Conservation (phyloP, 2,888 invertebrate genomes). For the Hirtodrosophila histrioides region DNA sequence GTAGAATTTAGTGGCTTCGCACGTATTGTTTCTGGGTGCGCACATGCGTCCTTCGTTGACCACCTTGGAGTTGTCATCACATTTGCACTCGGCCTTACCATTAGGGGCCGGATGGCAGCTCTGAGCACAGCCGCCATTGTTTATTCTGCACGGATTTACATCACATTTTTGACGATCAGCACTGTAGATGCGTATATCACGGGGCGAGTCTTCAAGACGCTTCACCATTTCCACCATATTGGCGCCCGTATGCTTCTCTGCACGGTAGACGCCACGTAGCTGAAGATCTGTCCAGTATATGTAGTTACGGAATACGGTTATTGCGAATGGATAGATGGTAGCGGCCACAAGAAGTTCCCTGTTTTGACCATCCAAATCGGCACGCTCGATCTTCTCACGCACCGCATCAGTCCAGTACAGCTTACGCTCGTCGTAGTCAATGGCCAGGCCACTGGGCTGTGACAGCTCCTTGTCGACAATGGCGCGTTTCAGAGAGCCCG, state of each 20-base stretch:
- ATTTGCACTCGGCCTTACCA: constrained; percentile 94
- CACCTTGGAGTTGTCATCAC: constrained; percentile 92
- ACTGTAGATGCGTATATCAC: constrained; percentile 96
- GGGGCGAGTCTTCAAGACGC: constrained; percentile 95
- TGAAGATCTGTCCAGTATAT: constrained; percentile 99
- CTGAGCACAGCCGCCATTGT: constrained; percentile 98
- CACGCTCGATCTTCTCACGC: constrained; percentile 96
- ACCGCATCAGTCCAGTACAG: constrained; percentile 99
- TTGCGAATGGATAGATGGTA: constrained; percentile 97
- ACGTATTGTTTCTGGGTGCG: constrained; percentile 93
- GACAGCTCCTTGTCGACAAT: constrained; percentile 95
- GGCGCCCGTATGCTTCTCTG: constrained; percentile 98
- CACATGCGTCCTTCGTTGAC: constrained; percentile 98
- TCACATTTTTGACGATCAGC: constrained; percentile 91
- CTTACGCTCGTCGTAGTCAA: constrained; percentile 97
- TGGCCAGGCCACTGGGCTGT: constrained; percentile 97
- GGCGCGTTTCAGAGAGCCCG: constrained; percentile 94
- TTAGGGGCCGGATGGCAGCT: constrained; percentile 96
- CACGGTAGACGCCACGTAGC: constrained; percentile 96
- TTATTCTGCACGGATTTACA: constrained; percentile 93
- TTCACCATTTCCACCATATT: constrained; percentile 97
- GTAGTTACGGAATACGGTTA: constrained; percentile 94
- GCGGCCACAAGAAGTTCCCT: constrained; percentile 94
- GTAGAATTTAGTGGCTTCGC: constrained; percentile 94
- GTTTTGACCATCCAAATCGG: constrained; percentile 93